Evolutionary conservation across 2,888 invertebrate genomes (phyloP), one percentile per base, ranked within the genome.

Genomic region (Drosophila pseudotakahashii): DNA sequence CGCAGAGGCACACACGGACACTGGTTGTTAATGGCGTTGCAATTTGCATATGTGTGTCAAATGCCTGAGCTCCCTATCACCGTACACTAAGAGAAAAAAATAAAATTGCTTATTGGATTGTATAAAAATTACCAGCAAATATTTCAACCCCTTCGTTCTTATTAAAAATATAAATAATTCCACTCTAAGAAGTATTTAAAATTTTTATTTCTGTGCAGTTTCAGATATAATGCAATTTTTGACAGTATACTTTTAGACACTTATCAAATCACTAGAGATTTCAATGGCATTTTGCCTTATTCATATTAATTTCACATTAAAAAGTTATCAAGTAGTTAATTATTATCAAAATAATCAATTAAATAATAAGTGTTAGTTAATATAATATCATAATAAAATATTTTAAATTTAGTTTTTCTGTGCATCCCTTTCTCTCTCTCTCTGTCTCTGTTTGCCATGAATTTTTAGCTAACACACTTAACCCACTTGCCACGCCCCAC

Each of bases 381-480:
- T 26, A 30, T 30, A 1, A 30, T 30, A 30, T 30, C 7, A 7
- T 30, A 30, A 30, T 26, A 6, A 32, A 32, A 32, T 47, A 32
- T 47, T 23, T 42, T 6, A 19, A 4, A 42, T 4, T 36, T 16
- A 10, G 7, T 32, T 32, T 32, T 7, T 3, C 47, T 47, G 52
- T 52, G 37, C 26, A 23, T 19, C 67, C 19, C 41, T 48, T 48
- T 48, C 11, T 19, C 47, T 3, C 3, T 19, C 26, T 26, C 26
- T 26, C 26, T 26, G 26, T 41, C 41, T 48, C 55, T 50, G 51
- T 16, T 58, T 58, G 87, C 84, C 30, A 73, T 84, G 85, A 75
- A 84, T 81, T 82, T 82, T 71, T 68, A 73, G 78, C 81, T 71
- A 81, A 87, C 88, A 84, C 81, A 87, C 81, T 82, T 82, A 82